phyloP scores from a whole-genome alignment of 1,140 invertebrate genomes.

The Zaprionus lachaisei region DNA sequence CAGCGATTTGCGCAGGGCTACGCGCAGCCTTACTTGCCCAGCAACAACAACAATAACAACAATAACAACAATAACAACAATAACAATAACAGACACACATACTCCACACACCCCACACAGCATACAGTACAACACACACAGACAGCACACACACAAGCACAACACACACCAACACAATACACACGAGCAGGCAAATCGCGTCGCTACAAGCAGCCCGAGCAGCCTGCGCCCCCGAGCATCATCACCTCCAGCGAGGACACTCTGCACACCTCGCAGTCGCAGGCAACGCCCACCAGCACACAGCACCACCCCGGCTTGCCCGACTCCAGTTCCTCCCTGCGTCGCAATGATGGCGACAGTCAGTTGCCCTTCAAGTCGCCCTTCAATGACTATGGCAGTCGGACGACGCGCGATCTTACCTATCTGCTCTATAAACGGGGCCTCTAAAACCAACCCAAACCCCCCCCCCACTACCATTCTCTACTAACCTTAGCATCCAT shows the following conservation, averaged over 20 bases:
- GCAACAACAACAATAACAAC: background rate
- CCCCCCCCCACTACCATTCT: background rate
- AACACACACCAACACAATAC: background rate
- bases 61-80: constrained; percentile 5
- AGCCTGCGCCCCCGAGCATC: constrained; percentile 19
- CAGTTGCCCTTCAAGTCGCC: constrained; percentile 68
- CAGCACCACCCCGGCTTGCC: background rate
- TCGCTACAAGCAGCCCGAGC: background rate
- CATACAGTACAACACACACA: background rate
- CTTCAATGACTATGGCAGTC: constrained; percentile 72
- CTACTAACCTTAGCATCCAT: constrained; percentile 4
- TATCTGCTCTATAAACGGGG: constrained; percentile 66
- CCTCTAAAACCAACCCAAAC: constrained; percentile 31
- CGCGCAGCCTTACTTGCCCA: constrained; percentile 2
- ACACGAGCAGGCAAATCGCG: background rate
- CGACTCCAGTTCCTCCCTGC: background rate
- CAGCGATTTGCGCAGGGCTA: constrained; percentile 11
- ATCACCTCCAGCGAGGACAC: constrained; percentile 72
- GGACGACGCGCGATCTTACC: constrained; percentile 61
- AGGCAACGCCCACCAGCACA: constrained; percentile 31
- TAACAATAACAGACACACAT: constrained; percentile 1
- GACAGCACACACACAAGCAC: constrained; percentile 17
- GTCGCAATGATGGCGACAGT: constrained; percentile 33
- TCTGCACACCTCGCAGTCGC: constrained; percentile 49
- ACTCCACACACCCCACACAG: constrained; percentile 5